Percentiles rank a stretch among this genome's conserved stretches.
phyloP scores from a whole-genome alignment of 2,888 invertebrate genomes.

The Lepetodrilus schrolli region DNA sequence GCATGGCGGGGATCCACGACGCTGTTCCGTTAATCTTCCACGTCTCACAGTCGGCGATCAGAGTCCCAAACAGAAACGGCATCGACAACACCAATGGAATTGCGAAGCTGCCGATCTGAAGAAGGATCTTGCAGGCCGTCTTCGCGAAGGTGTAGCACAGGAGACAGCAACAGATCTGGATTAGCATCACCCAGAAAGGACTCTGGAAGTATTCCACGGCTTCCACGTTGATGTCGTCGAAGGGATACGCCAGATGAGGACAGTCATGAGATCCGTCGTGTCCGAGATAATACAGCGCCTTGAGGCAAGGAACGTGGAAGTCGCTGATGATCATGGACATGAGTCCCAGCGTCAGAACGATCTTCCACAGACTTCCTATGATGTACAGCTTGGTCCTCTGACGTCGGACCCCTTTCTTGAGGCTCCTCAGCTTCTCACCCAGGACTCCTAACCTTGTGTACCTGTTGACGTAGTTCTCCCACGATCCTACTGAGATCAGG shows the following conservation, averaged over 20 bases:
- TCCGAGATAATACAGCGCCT: slow-evolving; percentile 52
- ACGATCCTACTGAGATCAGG: slow-evolving; percentile 94
- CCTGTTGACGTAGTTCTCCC: slow-evolving; percentile 96
- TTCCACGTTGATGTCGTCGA: slow-evolving; percentile 47
- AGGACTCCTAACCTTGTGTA: slow-evolving; percentile 83
- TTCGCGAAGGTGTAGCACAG: slow-evolving; percentile 94
- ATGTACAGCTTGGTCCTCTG: slow-evolving; percentile 93
- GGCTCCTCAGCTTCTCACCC: slow-evolving; percentile 76
- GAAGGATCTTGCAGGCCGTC: slow-evolving; percentile 96
- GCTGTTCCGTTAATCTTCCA: slow-evolving; percentile 77
- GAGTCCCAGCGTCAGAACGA: slow-evolving; percentile 85
- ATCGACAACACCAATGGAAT: slow-evolving; percentile 95
- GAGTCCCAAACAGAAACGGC: slow-evolving; percentile 89
- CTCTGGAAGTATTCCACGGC: slow-evolving; percentile 41
- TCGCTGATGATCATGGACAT: slow-evolving; percentile 78
- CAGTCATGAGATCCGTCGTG: slow-evolving; percentile 50
- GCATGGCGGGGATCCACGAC: slow-evolving; percentile 81
- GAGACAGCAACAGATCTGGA: slow-evolving; percentile 89
- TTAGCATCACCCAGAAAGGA: slow-evolving; percentile 68
- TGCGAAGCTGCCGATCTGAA: slow-evolving; percentile 96
- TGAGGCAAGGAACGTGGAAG: slow-evolving; percentile 50
- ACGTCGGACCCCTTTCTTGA: slow-evolving; percentile 83
- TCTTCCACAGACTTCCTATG: slow-evolving; percentile 94
- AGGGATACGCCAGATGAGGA: slow-evolving; percentile 51
- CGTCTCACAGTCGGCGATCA: slow-evolving; percentile 91